Conservation (phyloP, 2,797 vertebrate species). For the Clamator glandarius region DNA sequence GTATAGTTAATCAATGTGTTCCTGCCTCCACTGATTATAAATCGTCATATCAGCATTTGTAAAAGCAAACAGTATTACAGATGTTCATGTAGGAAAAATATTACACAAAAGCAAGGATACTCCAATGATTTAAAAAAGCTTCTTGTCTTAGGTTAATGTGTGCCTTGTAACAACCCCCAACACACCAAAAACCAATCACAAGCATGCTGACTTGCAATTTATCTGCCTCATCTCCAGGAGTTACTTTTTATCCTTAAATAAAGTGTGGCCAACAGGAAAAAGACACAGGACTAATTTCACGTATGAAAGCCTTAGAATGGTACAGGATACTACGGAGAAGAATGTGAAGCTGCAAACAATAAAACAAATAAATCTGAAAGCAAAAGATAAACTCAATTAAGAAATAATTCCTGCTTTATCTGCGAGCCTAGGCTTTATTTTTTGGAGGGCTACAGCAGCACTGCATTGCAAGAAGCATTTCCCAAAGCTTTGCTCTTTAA, state of each 20-base stretch:
- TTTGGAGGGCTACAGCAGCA: not conserved
- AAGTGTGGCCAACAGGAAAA: not conserved
- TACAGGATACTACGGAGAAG: not conserved
- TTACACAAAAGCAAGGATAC: slow-evolving; percentile 15
- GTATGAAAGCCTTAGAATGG: not conserved
- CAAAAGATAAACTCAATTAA: not conserved
- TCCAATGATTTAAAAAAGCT: slow-evolving; percentile 25
- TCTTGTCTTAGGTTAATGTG: slow-evolving; percentile 11
- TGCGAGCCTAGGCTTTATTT: not conserved
- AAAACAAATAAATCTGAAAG: slow-evolving; percentile 15
- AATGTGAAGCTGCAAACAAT: not conserved
- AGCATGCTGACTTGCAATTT: slow-evolving; percentile 31
- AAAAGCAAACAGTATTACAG: not conserved
- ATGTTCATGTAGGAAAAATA: not conserved
- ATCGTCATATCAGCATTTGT: slow-evolving; percentile 7
- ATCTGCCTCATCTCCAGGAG: not conserved
- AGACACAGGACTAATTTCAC: not conserved
- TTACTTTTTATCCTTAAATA: not conserved
- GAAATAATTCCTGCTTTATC: not conserved
- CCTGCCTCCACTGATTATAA: not conserved
- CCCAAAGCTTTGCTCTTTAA: not conserved
- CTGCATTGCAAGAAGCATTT: not conserved
- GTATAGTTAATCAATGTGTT: slow-evolving; percentile 2
- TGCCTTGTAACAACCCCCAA: not conserved
- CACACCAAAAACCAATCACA: slow-evolving; percentile 15